Conservation (phyloP, 2,113 vertebrate genomes). For the Bubo bubo region DNA sequence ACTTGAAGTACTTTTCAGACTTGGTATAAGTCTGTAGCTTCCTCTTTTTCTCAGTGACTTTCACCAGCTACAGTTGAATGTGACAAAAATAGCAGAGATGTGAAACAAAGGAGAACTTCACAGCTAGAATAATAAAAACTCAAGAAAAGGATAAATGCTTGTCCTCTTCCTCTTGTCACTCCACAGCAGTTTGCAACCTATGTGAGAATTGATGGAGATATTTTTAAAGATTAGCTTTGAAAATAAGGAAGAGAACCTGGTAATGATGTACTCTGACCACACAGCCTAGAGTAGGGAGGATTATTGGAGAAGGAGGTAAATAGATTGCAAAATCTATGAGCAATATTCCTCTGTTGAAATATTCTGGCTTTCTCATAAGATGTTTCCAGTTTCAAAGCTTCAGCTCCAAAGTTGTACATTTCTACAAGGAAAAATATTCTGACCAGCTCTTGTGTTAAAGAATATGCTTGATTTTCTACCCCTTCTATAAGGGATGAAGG, state of each 20-base stretch:
- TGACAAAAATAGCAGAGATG: neutral
- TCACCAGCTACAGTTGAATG: neutral
- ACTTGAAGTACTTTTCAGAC: neutral
- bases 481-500: neutral
- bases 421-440: neutral
- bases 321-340: neutral
- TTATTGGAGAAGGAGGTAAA: neutral
- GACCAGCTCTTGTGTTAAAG: neutral
- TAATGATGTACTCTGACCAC: neutral
- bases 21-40: neutral
- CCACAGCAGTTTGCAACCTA: neutral
- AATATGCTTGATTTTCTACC: neutral
- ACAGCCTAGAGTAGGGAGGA: neutral
- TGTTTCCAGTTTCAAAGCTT: neutral
- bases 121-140: neutral
- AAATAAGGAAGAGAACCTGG: neutral
- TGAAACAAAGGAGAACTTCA: constrained; percentile 6
- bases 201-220: neutral
- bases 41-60: neutral
- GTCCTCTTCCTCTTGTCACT: neutral
- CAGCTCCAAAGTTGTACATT: neutral
- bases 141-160: neutral
- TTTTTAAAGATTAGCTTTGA: neutral
- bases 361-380: constrained; percentile 2
- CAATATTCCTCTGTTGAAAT: neutral